Percentiles rank a stretch among this genome's conserved stretches.
These are phyloP conservation scores for Lepidocolaptes lacrymiger DNA, from an alignment of 2,797 vertebrate species.

Conservation along the genomic window DNA sequence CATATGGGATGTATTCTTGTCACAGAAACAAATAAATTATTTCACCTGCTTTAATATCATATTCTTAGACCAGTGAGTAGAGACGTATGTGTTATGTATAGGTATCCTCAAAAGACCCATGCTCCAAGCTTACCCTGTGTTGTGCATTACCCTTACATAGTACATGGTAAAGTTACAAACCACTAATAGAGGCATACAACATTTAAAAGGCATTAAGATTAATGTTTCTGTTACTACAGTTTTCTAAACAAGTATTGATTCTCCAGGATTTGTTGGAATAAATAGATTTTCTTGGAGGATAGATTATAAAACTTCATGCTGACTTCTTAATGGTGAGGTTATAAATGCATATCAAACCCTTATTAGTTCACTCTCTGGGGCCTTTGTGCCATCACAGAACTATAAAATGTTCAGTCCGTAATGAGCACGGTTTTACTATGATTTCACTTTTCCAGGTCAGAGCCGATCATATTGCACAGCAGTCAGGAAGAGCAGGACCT, in stretches of 20 bases:
- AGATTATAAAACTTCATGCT: neutral
- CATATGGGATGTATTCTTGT: neutral
- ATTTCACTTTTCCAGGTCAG: neutral
- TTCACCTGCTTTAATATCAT: neutral
- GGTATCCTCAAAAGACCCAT: neutral
- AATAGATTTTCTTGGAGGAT: neutral
- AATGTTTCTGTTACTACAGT: neutral
- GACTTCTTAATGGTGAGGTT: neutral
- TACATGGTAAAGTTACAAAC: neutral
- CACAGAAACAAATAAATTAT: slow-evolving; percentile 2
- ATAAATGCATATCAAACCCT: neutral
- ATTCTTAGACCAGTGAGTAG: neutral
- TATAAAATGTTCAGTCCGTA: neutral
- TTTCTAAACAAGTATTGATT: neutral
- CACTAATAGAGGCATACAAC: neutral
- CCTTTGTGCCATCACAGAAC: neutral
- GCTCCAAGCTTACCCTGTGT: neutral
- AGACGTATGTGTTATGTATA: neutral
- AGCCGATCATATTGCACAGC: neutral
- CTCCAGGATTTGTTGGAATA: neutral
- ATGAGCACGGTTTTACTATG: neutral
- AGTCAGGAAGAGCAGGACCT: neutral
- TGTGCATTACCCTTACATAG: neutral
- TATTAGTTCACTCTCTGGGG: neutral
- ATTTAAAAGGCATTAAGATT: neutral